These are phyloP conservation scores for Chrysemys picta DNA, from an alignment of 2,113 vertebrate genomes.

Conservation along the genomic window DNA sequence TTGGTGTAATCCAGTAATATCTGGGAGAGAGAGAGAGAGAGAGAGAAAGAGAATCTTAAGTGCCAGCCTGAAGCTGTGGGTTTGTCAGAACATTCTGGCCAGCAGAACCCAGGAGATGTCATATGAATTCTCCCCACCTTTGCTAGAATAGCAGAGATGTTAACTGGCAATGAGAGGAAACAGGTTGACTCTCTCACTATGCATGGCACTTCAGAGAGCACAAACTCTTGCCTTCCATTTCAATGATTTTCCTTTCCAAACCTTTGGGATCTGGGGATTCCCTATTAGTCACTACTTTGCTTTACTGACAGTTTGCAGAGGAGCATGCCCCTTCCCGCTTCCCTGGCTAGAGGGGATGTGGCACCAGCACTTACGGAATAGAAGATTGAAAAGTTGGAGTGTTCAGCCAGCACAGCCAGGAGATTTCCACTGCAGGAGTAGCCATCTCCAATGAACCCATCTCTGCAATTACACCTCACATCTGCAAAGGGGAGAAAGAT, in stretches of 20 bases:
- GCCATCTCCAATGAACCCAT: constrained; percentile 87
- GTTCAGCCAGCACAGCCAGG: constrained; percentile 83
- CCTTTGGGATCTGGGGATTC: neutral
- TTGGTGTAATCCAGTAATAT: constrained; percentile 86
- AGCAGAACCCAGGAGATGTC: neutral
- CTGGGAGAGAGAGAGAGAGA: constrained; percentile 68
- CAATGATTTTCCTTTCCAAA: neutral
- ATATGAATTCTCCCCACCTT: neutral
- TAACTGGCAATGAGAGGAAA: neutral
- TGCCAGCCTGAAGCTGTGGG: neutral
- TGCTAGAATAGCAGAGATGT: neutral
- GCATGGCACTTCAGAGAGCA: neutral
- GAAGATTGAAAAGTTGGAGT: constrained; percentile 88
- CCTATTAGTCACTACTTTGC: neutral
- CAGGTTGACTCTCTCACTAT: neutral
- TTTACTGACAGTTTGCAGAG: neutral
- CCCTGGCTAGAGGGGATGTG: accelerated
- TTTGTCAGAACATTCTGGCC: neutral
- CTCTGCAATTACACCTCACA: constrained; percentile 84
- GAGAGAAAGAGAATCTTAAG: neutral
- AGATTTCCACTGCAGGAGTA: constrained; percentile 90
- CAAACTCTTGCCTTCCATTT: neutral
- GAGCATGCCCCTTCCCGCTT: neutral
- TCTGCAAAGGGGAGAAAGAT: constrained; percentile 76
- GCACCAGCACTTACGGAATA: constrained; percentile 83